phyloP scores from a whole-genome alignment of 2,797 vertebrate genomes.

The Microcaecilia unicolor region DNA sequence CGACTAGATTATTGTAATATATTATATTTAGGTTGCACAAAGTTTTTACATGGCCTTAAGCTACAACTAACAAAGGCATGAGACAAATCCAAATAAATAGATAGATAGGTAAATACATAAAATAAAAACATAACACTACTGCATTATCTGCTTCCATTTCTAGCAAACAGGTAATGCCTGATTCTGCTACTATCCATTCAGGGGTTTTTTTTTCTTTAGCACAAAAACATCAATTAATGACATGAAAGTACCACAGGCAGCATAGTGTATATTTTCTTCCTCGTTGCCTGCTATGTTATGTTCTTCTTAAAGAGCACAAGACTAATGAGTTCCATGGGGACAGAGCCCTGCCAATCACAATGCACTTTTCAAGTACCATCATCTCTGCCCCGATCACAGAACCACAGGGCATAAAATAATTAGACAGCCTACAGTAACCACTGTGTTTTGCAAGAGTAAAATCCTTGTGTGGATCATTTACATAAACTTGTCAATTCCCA shows the following conservation, averaged over 20 bases:
- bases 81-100: no score
- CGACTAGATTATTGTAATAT: no score
- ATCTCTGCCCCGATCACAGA: slow-evolving; percentile 70
- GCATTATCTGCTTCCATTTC: slow-evolving; percentile 24
- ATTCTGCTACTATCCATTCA: slow-evolving; percentile 23
- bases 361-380: slow-evolving; percentile 66
- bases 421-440: slow-evolving; percentile 84
- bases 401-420: slow-evolving; percentile 99
- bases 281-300: slow-evolving; percentile 43
- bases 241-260: slow-evolving; percentile 24
- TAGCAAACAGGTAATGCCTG: slow-evolving; percentile 25
- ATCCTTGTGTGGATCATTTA: slow-evolving; percentile 64
- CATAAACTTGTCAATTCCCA: slow-evolving; percentile 70
- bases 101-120: no score
- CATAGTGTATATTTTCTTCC: slow-evolving; percentile 11
- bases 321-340: slow-evolving; percentile 98
- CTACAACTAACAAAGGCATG: no score
- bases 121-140: no score
- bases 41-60: no score
- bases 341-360: slow-evolving; percentile 85
- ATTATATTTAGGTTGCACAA: no score
- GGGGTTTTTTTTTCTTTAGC: slow-evolving; percentile 20
- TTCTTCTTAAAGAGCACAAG: slow-evolving; percentile 47
- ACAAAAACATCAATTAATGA: slow-evolving; percentile 47
- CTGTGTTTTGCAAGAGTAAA: slow-evolving; percentile 71